These are phyloP conservation scores for Diplazon laetatorius DNA, from an alignment of 2,888 invertebrate species.

Conservation along the genomic window DNA sequence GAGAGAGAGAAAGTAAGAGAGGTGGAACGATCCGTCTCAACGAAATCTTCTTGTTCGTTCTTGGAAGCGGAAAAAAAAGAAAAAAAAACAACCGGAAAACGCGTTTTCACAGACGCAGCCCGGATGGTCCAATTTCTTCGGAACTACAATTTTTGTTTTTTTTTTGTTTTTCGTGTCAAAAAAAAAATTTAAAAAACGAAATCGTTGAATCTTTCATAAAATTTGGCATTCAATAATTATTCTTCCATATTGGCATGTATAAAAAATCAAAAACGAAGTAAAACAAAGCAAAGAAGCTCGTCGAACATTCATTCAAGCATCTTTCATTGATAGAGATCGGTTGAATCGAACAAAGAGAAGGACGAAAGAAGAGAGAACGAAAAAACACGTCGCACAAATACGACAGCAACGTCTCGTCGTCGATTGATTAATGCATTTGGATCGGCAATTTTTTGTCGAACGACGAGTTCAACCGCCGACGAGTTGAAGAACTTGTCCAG, in stretches of 20 bases:
- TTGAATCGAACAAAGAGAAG: neutral
- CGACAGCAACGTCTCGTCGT: neutral
- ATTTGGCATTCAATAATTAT: conserved; percentile 13
- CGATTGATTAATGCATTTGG: conserved; percentile 23
- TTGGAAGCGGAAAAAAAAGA: too few relatives aligned
- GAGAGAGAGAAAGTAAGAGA: too few relatives aligned
- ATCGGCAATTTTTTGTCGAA: neutral
- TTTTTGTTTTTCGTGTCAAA: conserved; percentile 13
- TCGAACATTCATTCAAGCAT: neutral
- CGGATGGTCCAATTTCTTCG: neutral
- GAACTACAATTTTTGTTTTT: conserved; percentile 12
- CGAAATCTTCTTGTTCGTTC: conserved; percentile 39
- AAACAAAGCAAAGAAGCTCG: too few relatives aligned
- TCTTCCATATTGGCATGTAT: too few relatives aligned
- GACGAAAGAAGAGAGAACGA: too few relatives aligned
- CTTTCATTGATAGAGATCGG: neutral
- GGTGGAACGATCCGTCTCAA: conserved; percentile 30
- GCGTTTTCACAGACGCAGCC: conserved; percentile 9
- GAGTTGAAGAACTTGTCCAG: conserved; percentile 3
- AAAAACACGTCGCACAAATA: conserved; percentile 10
- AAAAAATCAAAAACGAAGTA: too few relatives aligned
- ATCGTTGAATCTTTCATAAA: neutral
- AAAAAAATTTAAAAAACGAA: too few relatives aligned
- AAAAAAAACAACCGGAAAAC: conserved; percentile 36
- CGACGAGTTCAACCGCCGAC: conserved; percentile 6